phyloP scores from a whole-genome alignment of 2,113 vertebrate genomes.

The Edolisoma coerulescens region DNA sequence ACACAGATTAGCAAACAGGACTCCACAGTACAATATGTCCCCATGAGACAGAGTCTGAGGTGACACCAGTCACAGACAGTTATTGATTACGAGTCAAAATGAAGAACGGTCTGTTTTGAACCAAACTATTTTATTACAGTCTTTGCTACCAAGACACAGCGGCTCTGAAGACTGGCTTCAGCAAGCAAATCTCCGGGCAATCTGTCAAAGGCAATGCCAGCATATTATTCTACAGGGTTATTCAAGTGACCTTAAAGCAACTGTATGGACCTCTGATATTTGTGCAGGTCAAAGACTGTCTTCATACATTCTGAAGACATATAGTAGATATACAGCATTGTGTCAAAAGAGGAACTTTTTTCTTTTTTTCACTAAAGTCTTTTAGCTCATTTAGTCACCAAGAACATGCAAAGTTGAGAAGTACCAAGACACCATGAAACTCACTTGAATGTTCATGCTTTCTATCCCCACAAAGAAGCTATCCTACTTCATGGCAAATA shows the following conservation, averaged over 20 bases:
- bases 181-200: slow-evolving; percentile 18
- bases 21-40: not conserved
- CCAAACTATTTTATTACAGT: slow-evolving; percentile 51
- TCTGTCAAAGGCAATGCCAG: slow-evolving; percentile 41
- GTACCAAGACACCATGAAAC: not conserved
- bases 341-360: not conserved
- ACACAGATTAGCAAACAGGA: slow-evolving; percentile 19
- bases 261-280: slow-evolving; percentile 30
- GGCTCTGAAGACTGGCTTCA: slow-evolving; percentile 30
- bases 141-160: slow-evolving; percentile 17
- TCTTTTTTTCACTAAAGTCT: not conserved
- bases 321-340: not conserved
- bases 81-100: slow-evolving; percentile 56
- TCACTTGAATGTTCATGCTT: not conserved
- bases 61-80: slow-evolving; percentile 13
- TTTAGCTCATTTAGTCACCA: not conserved
- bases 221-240: slow-evolving; percentile 6
- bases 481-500: not conserved
- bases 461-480: not conserved
- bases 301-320: slow-evolving; percentile 20
- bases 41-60: not conserved
- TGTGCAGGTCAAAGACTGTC: slow-evolving; percentile 41
- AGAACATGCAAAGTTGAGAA: not conserved
- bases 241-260: slow-evolving; percentile 34
- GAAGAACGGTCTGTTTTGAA: slow-evolving; percentile 50